A percentile compares a stretch with the other conserved stretches of the same genome.
These are phyloP conservation scores for Caenorhabditis sulstoni DNA, from an alignment of 2,888 invertebrate species.

Conservation along the genomic window DNA sequence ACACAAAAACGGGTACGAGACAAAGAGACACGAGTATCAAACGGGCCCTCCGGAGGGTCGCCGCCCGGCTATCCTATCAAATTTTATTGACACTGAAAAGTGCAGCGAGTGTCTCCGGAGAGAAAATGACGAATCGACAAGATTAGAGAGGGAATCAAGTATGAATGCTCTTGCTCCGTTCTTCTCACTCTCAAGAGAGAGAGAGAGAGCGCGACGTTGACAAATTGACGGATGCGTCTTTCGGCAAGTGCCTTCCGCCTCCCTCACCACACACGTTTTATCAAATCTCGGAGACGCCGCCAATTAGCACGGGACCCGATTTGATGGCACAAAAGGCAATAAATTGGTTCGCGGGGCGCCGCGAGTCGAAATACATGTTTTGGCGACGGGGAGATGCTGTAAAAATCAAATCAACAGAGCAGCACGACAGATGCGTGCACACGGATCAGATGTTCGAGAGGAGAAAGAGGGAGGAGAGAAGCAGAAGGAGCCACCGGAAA, in stretches of 20 bases:
- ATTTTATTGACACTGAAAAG: slow-evolving; percentile 18
- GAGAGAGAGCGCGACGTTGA: slow-evolving; percentile 4
- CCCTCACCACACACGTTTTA: slow-evolving; percentile 36
- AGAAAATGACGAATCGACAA: slow-evolving; percentile 24
- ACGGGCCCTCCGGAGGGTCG: slow-evolving; percentile 4
- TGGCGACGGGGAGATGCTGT: slow-evolving; percentile 15
- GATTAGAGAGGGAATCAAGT: slow-evolving; percentile 26
- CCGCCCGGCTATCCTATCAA: slow-evolving; percentile 14
- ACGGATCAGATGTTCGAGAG: slow-evolving; percentile 39
- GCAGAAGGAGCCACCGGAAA: slow-evolving; percentile 11
- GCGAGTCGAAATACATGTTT: slow-evolving; percentile 18
- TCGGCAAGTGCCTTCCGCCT: slow-evolving; percentile 5
- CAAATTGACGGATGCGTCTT: slow-evolving; percentile 48
- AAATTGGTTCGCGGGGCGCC: slow-evolving; percentile 12
- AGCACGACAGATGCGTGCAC: slow-evolving; percentile 20
- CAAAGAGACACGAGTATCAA: slow-evolving; percentile 10
- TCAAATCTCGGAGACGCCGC: slow-evolving; percentile 30
- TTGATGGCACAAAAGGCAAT: background rate
- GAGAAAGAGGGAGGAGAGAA: slow-evolving; percentile 14
- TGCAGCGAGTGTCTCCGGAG: slow-evolving; percentile 5
- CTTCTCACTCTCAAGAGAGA: slow-evolving; percentile 13
- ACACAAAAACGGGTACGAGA: slow-evolving; percentile 20
- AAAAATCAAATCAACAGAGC: slow-evolving; percentile 47
- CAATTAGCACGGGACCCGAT: slow-evolving; percentile 20
- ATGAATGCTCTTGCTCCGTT: slow-evolving; percentile 15